A percentile compares a stretch with the other conserved stretches of the same genome.
Conservation (phyloP, 2,113 vertebrate genomes). For the Hyperopisus bebe region DNA sequence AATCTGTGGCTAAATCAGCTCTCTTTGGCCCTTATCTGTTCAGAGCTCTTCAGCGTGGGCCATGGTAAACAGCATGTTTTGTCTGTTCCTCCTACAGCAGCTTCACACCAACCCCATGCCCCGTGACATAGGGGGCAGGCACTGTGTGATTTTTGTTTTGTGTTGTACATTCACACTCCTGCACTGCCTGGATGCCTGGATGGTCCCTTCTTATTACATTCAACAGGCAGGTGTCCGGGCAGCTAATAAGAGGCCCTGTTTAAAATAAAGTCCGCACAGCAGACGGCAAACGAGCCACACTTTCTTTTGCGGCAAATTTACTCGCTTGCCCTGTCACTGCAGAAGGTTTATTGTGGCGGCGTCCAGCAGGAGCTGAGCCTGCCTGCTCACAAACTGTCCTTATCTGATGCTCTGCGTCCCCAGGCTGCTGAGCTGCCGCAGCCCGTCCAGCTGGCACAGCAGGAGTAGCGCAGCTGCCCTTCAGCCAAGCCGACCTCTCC, state of each 20-base stretch:
- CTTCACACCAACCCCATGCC: not conserved
- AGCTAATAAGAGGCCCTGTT: not conserved
- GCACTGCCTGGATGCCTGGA: not conserved
- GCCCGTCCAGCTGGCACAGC: not conserved
- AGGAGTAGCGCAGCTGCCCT: not conserved
- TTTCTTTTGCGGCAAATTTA: not conserved
- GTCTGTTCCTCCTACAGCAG: not conserved
- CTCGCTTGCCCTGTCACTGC: not conserved
- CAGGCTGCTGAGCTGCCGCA: slow-evolving; percentile 20
- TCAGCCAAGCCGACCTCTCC: not conserved
- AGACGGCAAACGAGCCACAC: not conserved
- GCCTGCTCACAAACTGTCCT: not conserved
- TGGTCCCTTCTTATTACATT: not conserved
- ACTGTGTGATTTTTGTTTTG: not conserved
- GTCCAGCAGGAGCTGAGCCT: not conserved
- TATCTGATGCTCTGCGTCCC: slow-evolving; percentile 31
- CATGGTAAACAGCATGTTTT: slow-evolving; percentile 6
- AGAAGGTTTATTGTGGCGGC: not conserved
- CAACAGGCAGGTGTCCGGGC: not conserved
- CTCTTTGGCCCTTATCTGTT: not conserved
- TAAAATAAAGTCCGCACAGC: not conserved
- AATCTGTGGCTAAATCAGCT: not conserved
- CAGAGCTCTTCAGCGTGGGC: not conserved
- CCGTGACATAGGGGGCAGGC: slow-evolving; percentile 12
- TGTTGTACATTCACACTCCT: not conserved